Percentiles rank a stretch among this genome's conserved stretches.
These are phyloP conservation scores for Pongo pygmaeus DNA, from an alignment of 2,113 vertebrate species.

Conservation along the genomic window DNA sequence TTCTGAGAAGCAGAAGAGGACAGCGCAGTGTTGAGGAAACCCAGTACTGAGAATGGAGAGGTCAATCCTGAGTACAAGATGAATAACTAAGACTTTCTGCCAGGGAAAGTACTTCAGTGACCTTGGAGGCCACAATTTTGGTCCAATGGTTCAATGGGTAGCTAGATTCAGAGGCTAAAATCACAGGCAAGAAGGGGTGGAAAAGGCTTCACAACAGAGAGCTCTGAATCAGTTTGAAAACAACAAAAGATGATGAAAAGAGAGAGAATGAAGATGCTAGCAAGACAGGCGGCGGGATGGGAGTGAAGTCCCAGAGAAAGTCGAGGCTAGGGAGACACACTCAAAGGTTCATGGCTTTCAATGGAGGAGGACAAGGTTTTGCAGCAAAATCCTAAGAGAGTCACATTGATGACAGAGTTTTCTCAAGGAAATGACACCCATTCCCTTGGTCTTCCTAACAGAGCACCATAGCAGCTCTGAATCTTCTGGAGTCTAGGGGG, in stretches of 20 bases:
- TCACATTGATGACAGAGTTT: neutral
- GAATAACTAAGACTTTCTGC: rapidly evolving
- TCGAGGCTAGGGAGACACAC: neutral
- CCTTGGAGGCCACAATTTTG: too few relatives aligned
- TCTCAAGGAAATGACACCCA: rapidly evolving
- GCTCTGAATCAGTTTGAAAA: neutral
- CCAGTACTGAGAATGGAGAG: neutral
- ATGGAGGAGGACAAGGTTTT: neutral
- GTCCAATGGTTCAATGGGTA: rapidly evolving
- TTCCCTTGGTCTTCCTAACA: neutral
- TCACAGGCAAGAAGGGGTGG: too few relatives aligned
- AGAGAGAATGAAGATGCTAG: neutral
- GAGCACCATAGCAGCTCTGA: rapidly evolving
- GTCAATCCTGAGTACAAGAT: neutral
- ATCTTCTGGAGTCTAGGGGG: neutral
- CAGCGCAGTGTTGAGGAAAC: rapidly evolving
- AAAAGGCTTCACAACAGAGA: neutral
- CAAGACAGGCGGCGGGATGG: neutral
- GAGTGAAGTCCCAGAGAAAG: neutral
- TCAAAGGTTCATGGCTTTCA: neutral
- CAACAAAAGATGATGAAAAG: neutral
- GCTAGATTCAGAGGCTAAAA: neutral
- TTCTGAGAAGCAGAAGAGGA: neutral
- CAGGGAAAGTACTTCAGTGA: neutral
- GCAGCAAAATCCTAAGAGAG: neutral